Evolutionary conservation across 2,888 invertebrate species (phyloP).

Genomic region (Oscheius sp.): DNA sequence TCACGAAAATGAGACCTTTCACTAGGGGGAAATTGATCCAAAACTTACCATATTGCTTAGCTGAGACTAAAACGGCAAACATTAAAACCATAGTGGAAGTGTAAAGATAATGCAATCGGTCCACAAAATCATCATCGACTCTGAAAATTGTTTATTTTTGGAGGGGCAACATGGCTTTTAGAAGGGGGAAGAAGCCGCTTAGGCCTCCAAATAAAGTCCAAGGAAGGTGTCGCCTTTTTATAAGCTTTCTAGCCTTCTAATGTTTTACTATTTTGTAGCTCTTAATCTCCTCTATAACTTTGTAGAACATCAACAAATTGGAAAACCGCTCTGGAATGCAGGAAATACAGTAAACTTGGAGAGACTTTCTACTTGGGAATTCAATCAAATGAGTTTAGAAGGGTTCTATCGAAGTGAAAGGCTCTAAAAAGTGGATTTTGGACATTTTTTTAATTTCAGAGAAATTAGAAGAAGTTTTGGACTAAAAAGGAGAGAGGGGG

Average conservation of each 20-base stretch:
- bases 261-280: no score
- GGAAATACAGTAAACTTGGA: background rate
- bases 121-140: conserved; percentile 69
- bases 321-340: no score
- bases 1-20: no score
- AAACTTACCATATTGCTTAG: conserved; percentile 71
- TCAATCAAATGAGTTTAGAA: background rate
- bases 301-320: no score
- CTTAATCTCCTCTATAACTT: no score
- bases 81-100: conserved; percentile 69
- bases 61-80: conserved; percentile 73
- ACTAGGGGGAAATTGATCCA: no score
- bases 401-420: background rate
- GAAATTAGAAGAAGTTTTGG: background rate
- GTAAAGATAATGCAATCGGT: conserved; percentile 69
- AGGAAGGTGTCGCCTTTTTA: background rate
- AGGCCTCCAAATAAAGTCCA: background rate
- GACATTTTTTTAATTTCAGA: background rate
- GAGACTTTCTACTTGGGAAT: background rate
- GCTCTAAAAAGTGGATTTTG: no score
- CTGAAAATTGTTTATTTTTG: conserved; percentile 37
- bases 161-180: background rate
- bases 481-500: no score
- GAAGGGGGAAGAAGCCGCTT: background rate
- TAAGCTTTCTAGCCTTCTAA: background rate